These are phyloP conservation scores for Temnothorax unifasciatus DNA, from an alignment of 2,888 invertebrate species.

Conservation along the genomic window DNA sequence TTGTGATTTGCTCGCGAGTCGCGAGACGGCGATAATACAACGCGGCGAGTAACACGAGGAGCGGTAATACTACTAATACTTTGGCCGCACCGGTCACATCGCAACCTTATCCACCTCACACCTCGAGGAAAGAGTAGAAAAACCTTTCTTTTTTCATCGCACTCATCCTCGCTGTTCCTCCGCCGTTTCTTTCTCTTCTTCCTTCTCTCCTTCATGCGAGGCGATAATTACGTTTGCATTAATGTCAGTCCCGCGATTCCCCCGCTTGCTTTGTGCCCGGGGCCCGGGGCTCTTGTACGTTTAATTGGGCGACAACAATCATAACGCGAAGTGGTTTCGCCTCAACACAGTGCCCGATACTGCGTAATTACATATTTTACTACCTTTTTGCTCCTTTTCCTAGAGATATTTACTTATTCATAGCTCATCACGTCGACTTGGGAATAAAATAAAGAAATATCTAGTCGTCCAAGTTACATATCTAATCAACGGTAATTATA, in stretches of 20 bases:
- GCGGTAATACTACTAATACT: slow-evolving; percentile 68
- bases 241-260: slow-evolving; percentile 31
- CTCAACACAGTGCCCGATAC: background rate
- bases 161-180: slow-evolving; percentile 25
- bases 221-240: slow-evolving; percentile 56
- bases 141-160: slow-evolving; percentile 48
- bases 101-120: slow-evolving; percentile 68
- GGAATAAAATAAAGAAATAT: slow-evolving; percentile 27
- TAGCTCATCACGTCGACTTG: background rate
- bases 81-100: slow-evolving; percentile 61
- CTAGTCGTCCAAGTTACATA: slow-evolving; percentile 11
- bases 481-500: slow-evolving; percentile 47
- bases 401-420: slow-evolving; percentile 32
- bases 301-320: slow-evolving; percentile 51
- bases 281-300: background rate
- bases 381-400: background rate
- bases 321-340: background rate
- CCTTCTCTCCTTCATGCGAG: slow-evolving; percentile 11
- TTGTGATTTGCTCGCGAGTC: slow-evolving; percentile 57
- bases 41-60: slow-evolving; percentile 72
- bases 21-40: slow-evolving; percentile 48
- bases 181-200: background rate
- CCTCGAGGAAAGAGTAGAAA: slow-evolving; percentile 55
- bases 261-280: background rate
- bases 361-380: slow-evolving; percentile 14